Evolutionary conservation across 2,888 invertebrate genomes (phyloP), one percentile per base, ranked within the genome.

Genomic region (Cremastinae sp.): DNA sequence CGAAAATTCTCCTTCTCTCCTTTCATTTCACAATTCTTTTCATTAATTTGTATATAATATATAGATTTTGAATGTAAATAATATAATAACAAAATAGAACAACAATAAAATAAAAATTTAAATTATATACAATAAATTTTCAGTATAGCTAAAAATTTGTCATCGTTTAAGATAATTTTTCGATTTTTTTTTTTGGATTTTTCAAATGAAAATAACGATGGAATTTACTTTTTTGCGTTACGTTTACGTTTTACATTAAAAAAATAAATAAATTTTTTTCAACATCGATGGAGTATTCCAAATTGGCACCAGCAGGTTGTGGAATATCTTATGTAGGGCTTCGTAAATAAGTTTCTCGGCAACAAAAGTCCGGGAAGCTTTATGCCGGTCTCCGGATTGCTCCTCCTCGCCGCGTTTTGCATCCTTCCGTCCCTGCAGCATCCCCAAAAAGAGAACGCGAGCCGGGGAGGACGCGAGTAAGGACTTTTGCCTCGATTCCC

Each of bases 391-490:
- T 59, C n/a, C n/a, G n/a, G n/a, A 18, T 43, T 51, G 59, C 45
- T 54, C 36, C 34, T 22, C 45, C 70, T 54, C 70, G 70, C 61
- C 62, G 61, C 61, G 54, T 70, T 70, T 62, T 62, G 53, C 61
- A 53, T 65, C 72, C 58, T 38, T 20, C 47, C 20, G 9, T 34
- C 45, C 65, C 66, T 36, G 3, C 2, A 0, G 22, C 22, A 49
- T 10, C 51, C 10, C n/a, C 14, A 59, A 28, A 28, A 45, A 41
- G 45, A 64, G 43, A 65, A 49, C 22, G 58, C 54, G 68, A 12
- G 36, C 56, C 45, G 59, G 56, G 34, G 54, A 56, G 18, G 53
- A n/a, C 20, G 12, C 47, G 54, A 36, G 72, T 45, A 22, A 72
- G 54, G 64, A 38, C 69, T 74, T 66, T 45, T 59, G 54, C 56